Percentiles rank a stretch among this genome's conserved stretches.
Evolutionary conservation across 1,140 invertebrate species (phyloP).

Genomic region (Aricia agestis): DNA sequence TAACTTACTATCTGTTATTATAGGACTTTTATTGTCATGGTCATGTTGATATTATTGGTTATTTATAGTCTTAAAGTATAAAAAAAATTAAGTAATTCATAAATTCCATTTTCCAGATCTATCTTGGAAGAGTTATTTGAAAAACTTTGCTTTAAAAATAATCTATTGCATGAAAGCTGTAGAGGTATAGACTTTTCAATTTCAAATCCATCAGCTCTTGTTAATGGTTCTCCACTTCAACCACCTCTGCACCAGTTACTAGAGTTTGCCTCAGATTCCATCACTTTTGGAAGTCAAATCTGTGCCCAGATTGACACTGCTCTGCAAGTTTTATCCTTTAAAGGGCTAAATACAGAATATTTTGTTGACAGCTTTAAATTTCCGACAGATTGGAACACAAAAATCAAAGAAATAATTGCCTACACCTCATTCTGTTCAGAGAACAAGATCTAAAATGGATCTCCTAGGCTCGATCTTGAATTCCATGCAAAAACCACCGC

Average conservation of each 20-base stretch:
- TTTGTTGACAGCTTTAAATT: constrained; percentile 56
- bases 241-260: constrained; percentile 58
- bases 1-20: no score
- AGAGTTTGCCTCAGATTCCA: constrained; percentile 53
- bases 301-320: constrained; percentile 57
- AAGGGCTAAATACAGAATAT: constrained; percentile 42
- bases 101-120: constrained; percentile 43
- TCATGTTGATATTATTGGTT: no score
- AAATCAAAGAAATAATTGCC: constrained; percentile 54
- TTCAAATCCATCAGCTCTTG: constrained; percentile 37
- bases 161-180: constrained; percentile 45
- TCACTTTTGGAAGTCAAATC: constrained; percentile 55
- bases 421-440: constrained; percentile 64
- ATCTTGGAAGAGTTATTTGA: constrained; percentile 55
- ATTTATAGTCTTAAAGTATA: no score
- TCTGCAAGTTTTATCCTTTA: constrained; percentile 43
- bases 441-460: constrained; percentile 79
- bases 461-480: constrained; percentile 83
- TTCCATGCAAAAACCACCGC: constrained; percentile 85
- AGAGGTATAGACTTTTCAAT: constrained; percentile 49
- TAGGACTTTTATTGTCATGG: no score
- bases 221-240: constrained; percentile 58
- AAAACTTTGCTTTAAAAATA: constrained; percentile 51
- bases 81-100: not conserved
- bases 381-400: constrained; percentile 42